Conservation (phyloP, 2,113 vertebrate genomes). For the Mohoua ochrocephala region DNA sequence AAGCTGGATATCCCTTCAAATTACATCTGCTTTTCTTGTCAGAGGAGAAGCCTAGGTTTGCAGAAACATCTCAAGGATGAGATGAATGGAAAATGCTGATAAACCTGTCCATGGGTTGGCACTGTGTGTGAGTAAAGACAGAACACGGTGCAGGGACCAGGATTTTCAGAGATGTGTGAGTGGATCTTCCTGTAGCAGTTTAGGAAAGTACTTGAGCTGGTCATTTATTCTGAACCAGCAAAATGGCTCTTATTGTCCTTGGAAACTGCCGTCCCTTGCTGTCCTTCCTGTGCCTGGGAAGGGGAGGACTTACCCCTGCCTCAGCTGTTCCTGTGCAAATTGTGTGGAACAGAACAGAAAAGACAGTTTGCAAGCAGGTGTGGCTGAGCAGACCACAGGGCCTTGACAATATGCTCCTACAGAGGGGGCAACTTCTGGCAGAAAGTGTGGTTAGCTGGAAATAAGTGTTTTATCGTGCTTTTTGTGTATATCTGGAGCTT, state of each 20-base stretch:
- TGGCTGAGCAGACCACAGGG: background rate
- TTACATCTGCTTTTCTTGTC: background rate
- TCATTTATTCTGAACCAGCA: background rate
- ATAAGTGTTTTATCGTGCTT: background rate
- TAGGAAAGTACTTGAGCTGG: background rate
- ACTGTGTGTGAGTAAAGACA: background rate
- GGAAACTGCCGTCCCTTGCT: background rate
- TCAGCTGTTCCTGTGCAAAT: background rate
- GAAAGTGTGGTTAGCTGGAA: background rate
- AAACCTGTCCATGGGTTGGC: background rate
- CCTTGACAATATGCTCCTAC: background rate
- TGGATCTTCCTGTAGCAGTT: background rate
- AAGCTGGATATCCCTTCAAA: background rate
- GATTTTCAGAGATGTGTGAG: background rate
- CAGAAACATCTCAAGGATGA: background rate
- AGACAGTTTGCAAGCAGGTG: background rate
- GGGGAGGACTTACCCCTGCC: background rate
- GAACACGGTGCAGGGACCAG: accelerated
- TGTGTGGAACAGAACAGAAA: background rate
- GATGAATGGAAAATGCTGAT: background rate
- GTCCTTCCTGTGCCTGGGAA: accelerated
- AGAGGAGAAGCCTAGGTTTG: background rate
- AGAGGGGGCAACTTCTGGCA: background rate
- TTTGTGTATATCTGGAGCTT: background rate
- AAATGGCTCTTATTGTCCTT: background rate